Evolutionary conservation across 2,113 vertebrate species (phyloP).

Genomic region (Alosa alosa): DNA sequence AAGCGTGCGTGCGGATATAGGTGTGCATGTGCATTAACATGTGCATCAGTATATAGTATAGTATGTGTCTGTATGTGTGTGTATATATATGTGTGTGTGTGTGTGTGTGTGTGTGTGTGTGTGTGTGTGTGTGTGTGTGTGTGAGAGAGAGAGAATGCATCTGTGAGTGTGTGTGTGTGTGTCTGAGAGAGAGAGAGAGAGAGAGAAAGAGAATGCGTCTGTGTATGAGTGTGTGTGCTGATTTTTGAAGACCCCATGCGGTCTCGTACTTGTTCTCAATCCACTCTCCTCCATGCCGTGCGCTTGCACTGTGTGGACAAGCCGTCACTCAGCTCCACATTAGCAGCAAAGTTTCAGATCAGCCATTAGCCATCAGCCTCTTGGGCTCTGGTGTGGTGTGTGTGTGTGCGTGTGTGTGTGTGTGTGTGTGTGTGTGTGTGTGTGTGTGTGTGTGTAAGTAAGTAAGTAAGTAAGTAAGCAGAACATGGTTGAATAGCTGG

Average conservation of each 20-base stretch:
- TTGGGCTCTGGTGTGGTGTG: background rate
- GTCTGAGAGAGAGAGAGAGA: too few species aligned
- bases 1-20: background rate
- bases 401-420: too few species aligned
- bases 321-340: background rate
- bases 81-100: background rate
- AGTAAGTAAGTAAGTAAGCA: background rate
- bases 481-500: background rate
- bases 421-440: too few species aligned
- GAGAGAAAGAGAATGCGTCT: background rate
- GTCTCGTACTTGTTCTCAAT: too few species aligned
- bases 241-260: too few species aligned
- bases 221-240: background rate
- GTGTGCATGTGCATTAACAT: background rate
- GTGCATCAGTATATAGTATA: background rate
- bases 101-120: constrained; percentile 12
- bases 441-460: too few species aligned
- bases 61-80: constrained; percentile 19
- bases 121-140: background rate
- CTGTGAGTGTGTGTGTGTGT: background rate
- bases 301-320: background rate
- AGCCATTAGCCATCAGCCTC: too few species aligned
- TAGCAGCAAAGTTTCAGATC: background rate
- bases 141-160: background rate
- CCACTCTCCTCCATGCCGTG: too few species aligned